A percentile compares a stretch with the other conserved stretches of the same genome.
These are phyloP conservation scores for Notolabrus celidotus DNA, from an alignment of 2,797 vertebrate species.

Conservation along the genomic window DNA sequence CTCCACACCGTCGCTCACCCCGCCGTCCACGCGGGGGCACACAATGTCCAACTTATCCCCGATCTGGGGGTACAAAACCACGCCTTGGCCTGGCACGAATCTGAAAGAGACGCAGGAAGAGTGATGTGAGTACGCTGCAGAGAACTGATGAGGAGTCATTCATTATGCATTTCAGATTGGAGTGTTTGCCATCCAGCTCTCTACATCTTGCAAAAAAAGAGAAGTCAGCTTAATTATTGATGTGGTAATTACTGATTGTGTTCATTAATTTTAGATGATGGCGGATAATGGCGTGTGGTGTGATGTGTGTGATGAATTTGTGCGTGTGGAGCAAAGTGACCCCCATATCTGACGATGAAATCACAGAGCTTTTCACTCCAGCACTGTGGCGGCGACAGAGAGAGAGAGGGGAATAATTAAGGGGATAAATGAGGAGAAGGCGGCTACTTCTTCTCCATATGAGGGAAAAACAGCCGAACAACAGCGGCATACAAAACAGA, in stretches of 20 bases:
- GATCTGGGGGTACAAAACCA: slow-evolving; percentile 98
- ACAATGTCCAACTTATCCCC: slow-evolving; percentile 99
- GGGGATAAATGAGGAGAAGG: slow-evolving; percentile 34
- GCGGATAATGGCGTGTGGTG: slow-evolving; percentile 50
- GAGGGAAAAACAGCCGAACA: slow-evolving; percentile 27
- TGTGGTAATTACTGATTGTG: slow-evolving; percentile 68
- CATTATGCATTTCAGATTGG: slow-evolving; percentile 39
- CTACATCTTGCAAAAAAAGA: slow-evolving; percentile 41
- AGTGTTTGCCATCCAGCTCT: slow-evolving; percentile 52
- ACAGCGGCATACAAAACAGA: slow-evolving; percentile 42
- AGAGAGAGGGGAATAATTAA: slow-evolving; percentile 51
- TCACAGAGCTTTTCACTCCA: slow-evolving; percentile 23
- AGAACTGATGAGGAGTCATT: slow-evolving; percentile 43
- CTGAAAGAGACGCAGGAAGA: slow-evolving; percentile 76
- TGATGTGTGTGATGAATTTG: slow-evolving; percentile 7
- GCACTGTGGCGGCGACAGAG: slow-evolving; percentile 9
- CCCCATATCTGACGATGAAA: slow-evolving; percentile 47
- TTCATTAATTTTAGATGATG: slow-evolving; percentile 70
- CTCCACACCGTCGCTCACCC: slow-evolving; percentile 91
- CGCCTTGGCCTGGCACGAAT: slow-evolving; percentile 95
- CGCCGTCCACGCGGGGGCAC: slow-evolving; percentile 96
- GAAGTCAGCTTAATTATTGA: slow-evolving; percentile 71
- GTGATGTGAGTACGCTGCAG: slow-evolving; percentile 26
- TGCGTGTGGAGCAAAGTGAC: slow-evolving; percentile 37
- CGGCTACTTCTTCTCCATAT: not conserved